phyloP scores from a whole-genome alignment of 2,113 vertebrate genomes.

The Ciconia stormi region DNA sequence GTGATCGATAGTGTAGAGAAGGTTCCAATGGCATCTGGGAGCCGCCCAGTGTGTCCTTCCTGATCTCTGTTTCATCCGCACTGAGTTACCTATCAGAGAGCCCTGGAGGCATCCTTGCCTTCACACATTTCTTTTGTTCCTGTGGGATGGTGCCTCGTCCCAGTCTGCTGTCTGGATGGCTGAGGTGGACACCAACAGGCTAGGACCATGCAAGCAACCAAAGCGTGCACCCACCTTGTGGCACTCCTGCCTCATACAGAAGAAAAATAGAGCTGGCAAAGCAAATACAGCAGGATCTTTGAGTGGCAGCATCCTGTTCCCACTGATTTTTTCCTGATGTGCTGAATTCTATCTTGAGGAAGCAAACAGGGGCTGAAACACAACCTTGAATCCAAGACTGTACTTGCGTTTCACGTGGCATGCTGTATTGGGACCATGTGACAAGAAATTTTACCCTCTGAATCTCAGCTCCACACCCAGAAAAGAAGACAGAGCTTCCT shows the following conservation, averaged over 20 bases:
- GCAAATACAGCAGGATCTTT: neutral
- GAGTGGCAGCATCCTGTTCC: neutral
- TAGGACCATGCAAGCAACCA: neutral
- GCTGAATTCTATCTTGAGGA: neutral
- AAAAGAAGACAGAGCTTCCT: neutral
- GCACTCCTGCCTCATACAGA: rapidly evolving
- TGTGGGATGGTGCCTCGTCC: neutral
- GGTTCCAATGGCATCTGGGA: neutral
- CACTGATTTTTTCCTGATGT: neutral
- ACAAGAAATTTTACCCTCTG: neutral
- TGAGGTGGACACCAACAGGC: neutral
- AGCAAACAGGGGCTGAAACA: neutral
- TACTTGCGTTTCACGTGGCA: neutral
- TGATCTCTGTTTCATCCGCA: neutral
- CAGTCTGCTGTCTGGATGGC: neutral
- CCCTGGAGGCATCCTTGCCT: neutral
- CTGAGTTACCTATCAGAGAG: neutral
- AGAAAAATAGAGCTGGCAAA: neutral
- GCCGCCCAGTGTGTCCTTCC: rapidly evolving
- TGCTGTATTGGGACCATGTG: rapidly evolving
- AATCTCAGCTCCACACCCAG: neutral
- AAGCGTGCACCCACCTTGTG: rapidly evolving
- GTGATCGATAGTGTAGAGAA: neutral
- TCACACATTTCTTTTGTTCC: neutral
- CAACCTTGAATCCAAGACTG: neutral